Base-by-base conservation (phyloP, 2,797 vertebrate species). In the Lagocephalus sceleratus region DNA sequence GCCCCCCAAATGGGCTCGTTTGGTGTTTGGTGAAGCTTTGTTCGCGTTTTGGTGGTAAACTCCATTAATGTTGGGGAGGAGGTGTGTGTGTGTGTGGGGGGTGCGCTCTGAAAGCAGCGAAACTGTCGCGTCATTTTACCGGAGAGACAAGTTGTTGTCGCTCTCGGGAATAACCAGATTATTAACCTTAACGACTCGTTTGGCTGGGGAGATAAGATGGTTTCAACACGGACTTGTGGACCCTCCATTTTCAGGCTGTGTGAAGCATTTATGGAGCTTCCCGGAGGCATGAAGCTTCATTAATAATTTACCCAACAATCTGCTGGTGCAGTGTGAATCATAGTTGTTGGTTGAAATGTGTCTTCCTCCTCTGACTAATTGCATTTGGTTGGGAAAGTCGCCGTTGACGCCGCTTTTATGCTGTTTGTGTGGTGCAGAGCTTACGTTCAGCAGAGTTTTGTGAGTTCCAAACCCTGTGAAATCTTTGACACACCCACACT, bases 271-370 rank as follows among this genome's bases (percentile, higher is more conserved):
- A 84, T 80, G 74, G 74, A 42, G 66, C 74, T 76, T 79, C 63
- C 75, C 59, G 51, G 12, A 61, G 75, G 55, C 81, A 51, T 74
- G 73, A 69, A 77, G 25, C 58, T 59, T 68, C 83, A 84, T 91
- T 70, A 90, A 89, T 90, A 70, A 90, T 91, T 91, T 61, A 90
- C 72, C 32, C 51, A 66, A 32, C 85, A 89, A 82, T 84, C 83
- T 87, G 88, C 73, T 81, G 76, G 70, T 76, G 15, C 57, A 48
- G 47, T 47, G 49, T 58, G 54, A 68, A 62, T 66, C 51, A 22
- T 19, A 47, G 22, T 19, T 35, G n/a, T 15, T 40, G 17, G 54
- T 49, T 45, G 50, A 39, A 60, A 44, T 47, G 6, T n/a, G n/a
- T 51, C 39, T 48, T 41, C 48, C 39, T 17, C 17, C 22, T 11